These are phyloP conservation scores for Drosophila subsilvestris DNA, from an alignment of 2,888 invertebrate species.

Conservation along the genomic window DNA sequence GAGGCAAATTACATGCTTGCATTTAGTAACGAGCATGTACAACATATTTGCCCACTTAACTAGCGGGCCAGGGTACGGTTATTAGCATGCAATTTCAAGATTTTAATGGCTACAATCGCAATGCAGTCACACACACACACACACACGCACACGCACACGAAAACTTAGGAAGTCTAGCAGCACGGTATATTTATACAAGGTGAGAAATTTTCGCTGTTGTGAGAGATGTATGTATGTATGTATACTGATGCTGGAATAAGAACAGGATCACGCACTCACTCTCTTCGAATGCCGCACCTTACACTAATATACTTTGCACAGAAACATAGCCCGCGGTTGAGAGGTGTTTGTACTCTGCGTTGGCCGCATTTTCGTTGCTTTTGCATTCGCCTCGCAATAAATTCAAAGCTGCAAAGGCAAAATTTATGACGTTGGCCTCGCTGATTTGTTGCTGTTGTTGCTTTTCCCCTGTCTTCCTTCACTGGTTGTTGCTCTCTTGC, in stretches of 20 bases:
- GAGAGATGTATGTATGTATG: too few relatives aligned
- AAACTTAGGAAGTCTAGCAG: not conserved
- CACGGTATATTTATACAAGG: not conserved
- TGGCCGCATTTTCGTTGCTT: conserved; percentile 42
- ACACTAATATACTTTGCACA: not conserved
- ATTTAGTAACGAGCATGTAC: conserved; percentile 76
- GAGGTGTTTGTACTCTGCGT: conserved; percentile 32
- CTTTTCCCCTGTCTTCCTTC: not conserved
- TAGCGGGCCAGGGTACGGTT: conserved; percentile 60
- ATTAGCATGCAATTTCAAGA: conserved; percentile 75
- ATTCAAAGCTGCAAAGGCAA: conserved; percentile 47
- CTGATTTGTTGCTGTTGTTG: conserved; percentile 56
- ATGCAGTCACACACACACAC: conserved; percentile 55
- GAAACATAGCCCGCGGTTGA: conserved; percentile 1
- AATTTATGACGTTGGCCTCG: conserved; percentile 61
- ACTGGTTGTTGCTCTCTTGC: conserved; percentile 8
- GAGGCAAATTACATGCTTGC: conserved; percentile 73
- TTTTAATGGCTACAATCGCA: conserved; percentile 68
- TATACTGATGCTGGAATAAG: too few relatives aligned
- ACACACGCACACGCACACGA: conserved; percentile 37
- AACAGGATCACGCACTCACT: not conserved
- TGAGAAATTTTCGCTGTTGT: too few relatives aligned
- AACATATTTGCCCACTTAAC: conserved; percentile 75
- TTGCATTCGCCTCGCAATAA: conserved; percentile 62
- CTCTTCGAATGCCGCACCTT: not conserved